Percentiles rank a stretch among this genome's conserved stretches.
Conservation (phyloP, 2,888 invertebrate species). For the Euclidia mi region DNA sequence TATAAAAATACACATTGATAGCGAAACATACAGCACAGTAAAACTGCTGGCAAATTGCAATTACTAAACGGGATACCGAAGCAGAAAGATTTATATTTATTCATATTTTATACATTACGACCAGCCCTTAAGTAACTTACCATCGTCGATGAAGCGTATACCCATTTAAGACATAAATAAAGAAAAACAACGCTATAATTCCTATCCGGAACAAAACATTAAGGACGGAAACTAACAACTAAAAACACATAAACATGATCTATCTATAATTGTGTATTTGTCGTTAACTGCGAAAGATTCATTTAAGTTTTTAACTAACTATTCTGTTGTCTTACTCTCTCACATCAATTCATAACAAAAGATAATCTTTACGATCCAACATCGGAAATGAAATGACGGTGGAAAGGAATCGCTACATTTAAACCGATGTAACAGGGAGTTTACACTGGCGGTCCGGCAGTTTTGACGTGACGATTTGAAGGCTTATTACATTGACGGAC, state of each 20-base stretch:
- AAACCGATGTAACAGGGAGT: constrained; percentile 12
- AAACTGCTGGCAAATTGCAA: too few relatives aligned
- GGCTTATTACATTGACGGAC: too few relatives aligned
- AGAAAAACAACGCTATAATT: too few relatives aligned
- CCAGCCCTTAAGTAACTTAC: too few relatives aligned
- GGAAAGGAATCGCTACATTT: constrained; percentile 23
- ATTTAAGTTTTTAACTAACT: constrained; percentile 8
- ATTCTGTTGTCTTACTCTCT: constrained; percentile 4
- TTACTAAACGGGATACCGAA: too few relatives aligned
- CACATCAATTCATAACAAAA: constrained; percentile 50
- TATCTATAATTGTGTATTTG: not conserved
- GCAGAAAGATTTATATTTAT: too few relatives aligned
- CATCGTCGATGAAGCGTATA: too few relatives aligned
- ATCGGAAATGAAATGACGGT: constrained; percentile 40
- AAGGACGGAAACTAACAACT: constrained; percentile 1
- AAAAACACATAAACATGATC: not conserved
- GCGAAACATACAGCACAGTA: too few relatives aligned
- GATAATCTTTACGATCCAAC: constrained; percentile 52
- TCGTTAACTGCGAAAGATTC: constrained; percentile 10
- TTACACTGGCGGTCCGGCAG: not conserved
- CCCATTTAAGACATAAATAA: too few relatives aligned
- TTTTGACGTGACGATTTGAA: too few relatives aligned
- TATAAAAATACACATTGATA: too few relatives aligned
- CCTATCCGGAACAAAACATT: not conserved
- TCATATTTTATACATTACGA: too few relatives aligned